These are phyloP conservation scores for Lasaia peninsularis DNA, from an alignment of 1,140 invertebrate genomes.

Conservation along the genomic window DNA sequence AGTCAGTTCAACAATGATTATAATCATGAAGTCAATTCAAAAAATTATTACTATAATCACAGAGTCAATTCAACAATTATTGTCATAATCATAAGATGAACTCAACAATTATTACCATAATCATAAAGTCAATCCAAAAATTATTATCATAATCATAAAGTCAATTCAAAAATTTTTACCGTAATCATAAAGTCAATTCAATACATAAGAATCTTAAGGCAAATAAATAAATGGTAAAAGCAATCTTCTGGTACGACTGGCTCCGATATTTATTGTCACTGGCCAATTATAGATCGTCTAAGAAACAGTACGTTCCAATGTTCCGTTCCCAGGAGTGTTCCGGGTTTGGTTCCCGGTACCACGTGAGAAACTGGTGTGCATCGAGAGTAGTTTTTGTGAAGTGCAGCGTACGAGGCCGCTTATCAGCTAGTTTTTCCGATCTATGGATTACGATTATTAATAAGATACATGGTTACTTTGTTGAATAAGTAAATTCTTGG, in stretches of 20 bases:
- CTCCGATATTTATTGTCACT: slow-evolving; percentile 41
- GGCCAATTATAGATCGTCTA: slow-evolving; percentile 40
- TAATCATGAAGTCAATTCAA: too few species aligned
- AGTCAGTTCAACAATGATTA: too few species aligned
- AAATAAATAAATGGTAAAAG: slow-evolving; percentile 5
- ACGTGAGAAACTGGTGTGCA: slow-evolving; percentile 58
- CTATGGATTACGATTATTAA: slow-evolving; percentile 2
- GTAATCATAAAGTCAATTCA: too few species aligned
- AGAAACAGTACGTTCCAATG: slow-evolving; percentile 37
- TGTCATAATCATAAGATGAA: too few species aligned
- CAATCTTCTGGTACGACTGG: slow-evolving; percentile 8
- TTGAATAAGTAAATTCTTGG: slow-evolving; percentile 5
- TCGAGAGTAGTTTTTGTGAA: slow-evolving; percentile 41
- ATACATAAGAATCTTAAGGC: too few species aligned
- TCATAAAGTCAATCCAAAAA: too few species aligned
- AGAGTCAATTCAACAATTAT: too few species aligned
- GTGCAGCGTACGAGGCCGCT: slow-evolving; percentile 13
- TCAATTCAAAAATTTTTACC: too few species aligned
- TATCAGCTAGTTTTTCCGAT: slow-evolving; percentile 26
- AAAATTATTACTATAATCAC: too few species aligned
- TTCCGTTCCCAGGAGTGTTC: slow-evolving; percentile 57
- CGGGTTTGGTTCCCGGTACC: slow-evolving; percentile 63
- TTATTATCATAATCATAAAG: too few species aligned
- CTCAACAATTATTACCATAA: too few species aligned
- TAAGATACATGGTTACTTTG: not conserved